Percentiles rank a stretch among this genome's conserved stretches.
phyloP scores from a whole-genome alignment of 2,113 vertebrate species.

The Elanoides forficatus region DNA sequence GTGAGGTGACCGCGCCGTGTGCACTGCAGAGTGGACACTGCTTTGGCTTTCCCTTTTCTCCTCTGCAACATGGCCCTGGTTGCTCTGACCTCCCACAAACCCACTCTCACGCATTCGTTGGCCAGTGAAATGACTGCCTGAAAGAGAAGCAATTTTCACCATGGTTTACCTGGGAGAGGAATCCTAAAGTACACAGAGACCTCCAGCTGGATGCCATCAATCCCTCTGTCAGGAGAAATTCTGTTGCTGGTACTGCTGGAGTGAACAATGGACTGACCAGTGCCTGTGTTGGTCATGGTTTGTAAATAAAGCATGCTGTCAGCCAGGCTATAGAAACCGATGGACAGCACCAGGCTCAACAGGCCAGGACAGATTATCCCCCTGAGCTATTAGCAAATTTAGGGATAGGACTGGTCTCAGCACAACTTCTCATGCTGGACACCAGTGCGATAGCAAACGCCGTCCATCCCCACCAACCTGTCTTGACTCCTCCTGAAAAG shows the following conservation, averaged over 20 bases:
- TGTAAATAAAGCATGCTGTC: neutral
- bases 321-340: neutral
- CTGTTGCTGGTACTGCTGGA: neutral
- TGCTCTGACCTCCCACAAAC: neutral
- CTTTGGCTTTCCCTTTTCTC: neutral
- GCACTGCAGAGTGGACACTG: neutral
- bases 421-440: neutral
- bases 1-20: fast-evolving
- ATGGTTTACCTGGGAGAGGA: neutral
- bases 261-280: neutral
- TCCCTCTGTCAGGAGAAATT: neutral
- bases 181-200: neutral
- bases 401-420: neutral
- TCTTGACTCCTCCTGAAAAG: neutral
- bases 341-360: neutral
- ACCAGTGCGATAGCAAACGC: neutral
- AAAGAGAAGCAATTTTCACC: neutral
- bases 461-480: neutral
- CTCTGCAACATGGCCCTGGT: neutral
- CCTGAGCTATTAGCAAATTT: neutral
- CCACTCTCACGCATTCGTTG: fast-evolving
- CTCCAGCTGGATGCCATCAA: neutral
- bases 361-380: neutral
- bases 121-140: neutral
- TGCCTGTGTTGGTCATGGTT: neutral